These are phyloP conservation scores for Himalopsyche anomala DNA, from an alignment of 2,888 invertebrate genomes.

Conservation along the genomic window DNA sequence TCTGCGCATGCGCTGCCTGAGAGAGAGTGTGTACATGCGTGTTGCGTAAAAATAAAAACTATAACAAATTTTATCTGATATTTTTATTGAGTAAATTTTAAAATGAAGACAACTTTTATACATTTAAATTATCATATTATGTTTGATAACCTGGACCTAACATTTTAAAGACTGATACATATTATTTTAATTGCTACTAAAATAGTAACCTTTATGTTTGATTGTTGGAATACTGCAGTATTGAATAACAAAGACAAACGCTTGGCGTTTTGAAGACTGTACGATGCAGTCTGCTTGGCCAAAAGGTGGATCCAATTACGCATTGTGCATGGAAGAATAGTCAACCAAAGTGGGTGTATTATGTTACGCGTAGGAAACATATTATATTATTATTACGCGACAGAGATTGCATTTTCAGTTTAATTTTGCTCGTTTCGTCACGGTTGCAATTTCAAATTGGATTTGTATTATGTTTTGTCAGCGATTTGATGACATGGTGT, in stretches of 20 bases:
- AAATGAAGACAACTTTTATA: no score
- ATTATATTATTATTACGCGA: background rate
- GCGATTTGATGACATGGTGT: background rate
- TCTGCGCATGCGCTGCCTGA: no score
- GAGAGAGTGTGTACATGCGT: no score
- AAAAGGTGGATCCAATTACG: conserved; percentile 35
- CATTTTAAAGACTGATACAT: no score
- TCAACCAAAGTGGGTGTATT: conserved; percentile 37
- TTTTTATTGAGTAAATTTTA: no score
- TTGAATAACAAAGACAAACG: conserved; percentile 6
- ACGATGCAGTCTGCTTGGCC: conserved; percentile 3
- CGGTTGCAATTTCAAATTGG: background rate
- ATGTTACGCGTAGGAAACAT: conserved; percentile 3
- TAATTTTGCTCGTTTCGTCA: background rate
- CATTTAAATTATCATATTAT: no score
- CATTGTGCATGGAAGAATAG: conserved; percentile 35
- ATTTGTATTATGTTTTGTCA: background rate
- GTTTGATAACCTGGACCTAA: no score
- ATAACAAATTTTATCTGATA: no score
- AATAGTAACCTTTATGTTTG: background rate
- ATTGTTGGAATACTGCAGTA: background rate
- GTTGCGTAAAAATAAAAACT: no score
- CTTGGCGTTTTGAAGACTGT: conserved; percentile 2
- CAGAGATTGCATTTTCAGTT: background rate
- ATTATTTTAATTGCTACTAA: background rate